These are phyloP conservation scores for Crotalus viridis DNA, from an alignment of 2,113 vertebrate species.

Conservation along the genomic window DNA sequence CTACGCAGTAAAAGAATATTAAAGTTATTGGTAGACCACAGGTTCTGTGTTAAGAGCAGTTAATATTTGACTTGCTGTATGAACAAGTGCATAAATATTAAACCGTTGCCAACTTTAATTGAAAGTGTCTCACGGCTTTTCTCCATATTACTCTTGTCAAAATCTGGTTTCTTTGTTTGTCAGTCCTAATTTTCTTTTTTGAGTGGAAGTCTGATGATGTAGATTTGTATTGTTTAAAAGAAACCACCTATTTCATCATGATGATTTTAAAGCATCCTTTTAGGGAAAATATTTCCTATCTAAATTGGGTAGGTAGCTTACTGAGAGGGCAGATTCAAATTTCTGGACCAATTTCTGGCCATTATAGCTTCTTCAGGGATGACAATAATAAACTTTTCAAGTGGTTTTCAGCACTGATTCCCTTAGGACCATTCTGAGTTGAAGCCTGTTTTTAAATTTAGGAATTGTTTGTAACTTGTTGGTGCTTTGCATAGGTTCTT, in stretches of 20 bases:
- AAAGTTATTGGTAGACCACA: neutral
- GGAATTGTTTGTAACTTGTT: neutral
- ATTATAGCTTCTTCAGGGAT: neutral
- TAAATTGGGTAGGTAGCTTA: neutral
- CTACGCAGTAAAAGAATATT: neutral
- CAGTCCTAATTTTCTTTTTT: neutral
- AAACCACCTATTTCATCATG: neutral
- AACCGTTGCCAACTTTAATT: conserved; percentile 15
- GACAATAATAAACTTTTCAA: conserved; percentile 5
- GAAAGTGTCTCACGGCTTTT: conserved; percentile 26
- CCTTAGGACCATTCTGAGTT: neutral
- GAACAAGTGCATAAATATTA: conserved; percentile 39
- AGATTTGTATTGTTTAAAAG: neutral
- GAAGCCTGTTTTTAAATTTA: neutral
- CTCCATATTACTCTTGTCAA: conserved; percentile 4
- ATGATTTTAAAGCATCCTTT: neutral
- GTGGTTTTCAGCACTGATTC: neutral
- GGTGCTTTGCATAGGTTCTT: neutral
- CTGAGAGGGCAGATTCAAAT: neutral
- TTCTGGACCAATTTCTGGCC: neutral
- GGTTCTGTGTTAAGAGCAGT: conserved; percentile 29
- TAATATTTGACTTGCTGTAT: conserved; percentile 55
- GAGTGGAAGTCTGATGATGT: no score
- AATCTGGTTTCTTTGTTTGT: neutral
- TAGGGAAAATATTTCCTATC: neutral